A percentile compares a stretch with the other conserved stretches of the same genome.
Evolutionary conservation across 2,113 vertebrate species (phyloP).

Genomic region (Forbesichthys agassizii): DNA sequence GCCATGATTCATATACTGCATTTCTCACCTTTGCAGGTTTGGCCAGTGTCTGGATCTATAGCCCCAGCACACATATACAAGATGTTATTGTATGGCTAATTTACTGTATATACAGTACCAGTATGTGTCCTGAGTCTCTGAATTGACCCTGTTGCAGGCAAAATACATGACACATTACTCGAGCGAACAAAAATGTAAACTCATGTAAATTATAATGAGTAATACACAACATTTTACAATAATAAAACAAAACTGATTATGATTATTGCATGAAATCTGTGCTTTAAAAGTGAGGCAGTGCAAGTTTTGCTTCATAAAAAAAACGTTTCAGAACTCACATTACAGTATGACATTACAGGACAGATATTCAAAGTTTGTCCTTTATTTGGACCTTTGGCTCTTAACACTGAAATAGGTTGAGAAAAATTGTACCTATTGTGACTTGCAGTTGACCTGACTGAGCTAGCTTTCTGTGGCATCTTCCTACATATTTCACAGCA

Average conservation of each 20-base stretch:
- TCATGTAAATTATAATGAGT: conserved; percentile 38
- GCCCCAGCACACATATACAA: conserved; percentile 54
- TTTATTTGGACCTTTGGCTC: neutral
- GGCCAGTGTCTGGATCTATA: conserved; percentile 55
- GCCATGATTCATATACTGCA: conserved; percentile 61
- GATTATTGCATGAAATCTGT: conserved; percentile 14
- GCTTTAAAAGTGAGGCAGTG: conserved; percentile 18
- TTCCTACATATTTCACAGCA: conserved; percentile 65
- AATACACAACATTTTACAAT: conserved; percentile 17
- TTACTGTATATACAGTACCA: conserved; percentile 11
- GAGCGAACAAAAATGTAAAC: conserved; percentile 19
- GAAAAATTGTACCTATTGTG: conserved; percentile 27
- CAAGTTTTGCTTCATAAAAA: conserved; percentile 16
- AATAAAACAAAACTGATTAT: conserved; percentile 28
- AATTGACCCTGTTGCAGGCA: conserved; percentile 42
- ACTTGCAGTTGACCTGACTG: conserved; percentile 32
- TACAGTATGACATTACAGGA: conserved; percentile 8
- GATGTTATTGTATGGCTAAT: conserved; percentile 31
- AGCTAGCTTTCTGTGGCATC: conserved; percentile 22
- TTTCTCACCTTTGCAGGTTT: conserved; percentile 55
- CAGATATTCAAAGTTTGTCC: conserved; percentile 35
- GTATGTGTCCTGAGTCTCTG: conserved; percentile 42
- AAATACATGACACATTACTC: conserved; percentile 26
- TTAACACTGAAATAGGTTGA: conserved; percentile 18
- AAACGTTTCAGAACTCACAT: too few species aligned